Evolutionary conservation across 2,888 invertebrate genomes (phyloP).

Genomic region (Flexamia atlantica): DNA sequence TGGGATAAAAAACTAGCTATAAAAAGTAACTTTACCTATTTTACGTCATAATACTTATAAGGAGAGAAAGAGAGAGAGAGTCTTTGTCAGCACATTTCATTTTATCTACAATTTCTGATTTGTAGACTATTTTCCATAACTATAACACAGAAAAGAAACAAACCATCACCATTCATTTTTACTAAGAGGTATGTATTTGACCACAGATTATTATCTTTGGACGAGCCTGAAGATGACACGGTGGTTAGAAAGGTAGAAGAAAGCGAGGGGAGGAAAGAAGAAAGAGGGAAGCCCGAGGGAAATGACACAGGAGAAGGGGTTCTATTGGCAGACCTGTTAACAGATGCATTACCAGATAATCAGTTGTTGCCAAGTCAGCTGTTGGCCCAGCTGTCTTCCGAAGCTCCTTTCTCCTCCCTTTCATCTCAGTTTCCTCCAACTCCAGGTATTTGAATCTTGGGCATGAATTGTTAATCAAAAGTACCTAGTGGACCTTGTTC

Average conservation of each 20-base stretch:
- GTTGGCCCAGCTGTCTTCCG: slow-evolving; percentile 63
- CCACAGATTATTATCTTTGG: slow-evolving; percentile 62
- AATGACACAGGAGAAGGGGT: slow-evolving; percentile 22
- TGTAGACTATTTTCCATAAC: no score
- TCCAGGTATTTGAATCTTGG: background rate
- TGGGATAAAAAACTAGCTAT: no score
- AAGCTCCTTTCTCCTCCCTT: slow-evolving; percentile 3
- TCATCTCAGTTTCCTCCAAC: slow-evolving; percentile 10
- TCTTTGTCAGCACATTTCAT: no score
- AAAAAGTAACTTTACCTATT: no score
- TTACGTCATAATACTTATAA: no score
- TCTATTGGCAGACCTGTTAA: slow-evolving; percentile 63
- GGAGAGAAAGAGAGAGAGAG: no score
- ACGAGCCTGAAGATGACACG: slow-evolving; percentile 63
- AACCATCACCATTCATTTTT: no score
- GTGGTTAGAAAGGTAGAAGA: slow-evolving; percentile 23
- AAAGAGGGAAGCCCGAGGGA: background rate
- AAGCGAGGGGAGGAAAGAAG: slow-evolving; percentile 42
- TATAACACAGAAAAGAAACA: no score
- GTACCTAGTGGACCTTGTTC: no score
- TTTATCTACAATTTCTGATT: background rate
- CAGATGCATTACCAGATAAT: slow-evolving; percentile 62
- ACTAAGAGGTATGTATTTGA: no score
- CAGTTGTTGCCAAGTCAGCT: slow-evolving; percentile 68
- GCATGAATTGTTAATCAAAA: no score